Percentiles rank a stretch among this genome's conserved stretches.
Evolutionary conservation across 2,888 invertebrate genomes (phyloP).

Genomic region (Nesidiocoris tenuis): DNA sequence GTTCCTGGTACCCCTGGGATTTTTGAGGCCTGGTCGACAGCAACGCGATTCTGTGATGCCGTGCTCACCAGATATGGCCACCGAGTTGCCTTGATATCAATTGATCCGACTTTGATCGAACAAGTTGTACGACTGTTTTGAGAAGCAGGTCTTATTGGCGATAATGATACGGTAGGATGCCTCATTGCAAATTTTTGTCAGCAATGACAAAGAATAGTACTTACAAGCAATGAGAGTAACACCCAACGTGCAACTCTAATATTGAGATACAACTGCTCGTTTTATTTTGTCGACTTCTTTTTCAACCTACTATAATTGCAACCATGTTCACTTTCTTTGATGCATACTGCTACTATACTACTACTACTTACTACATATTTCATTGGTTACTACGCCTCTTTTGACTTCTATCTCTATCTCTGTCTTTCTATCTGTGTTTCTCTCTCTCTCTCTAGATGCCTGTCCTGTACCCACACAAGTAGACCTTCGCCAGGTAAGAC

Average conservation of each 20-base stretch:
- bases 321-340: constrained; percentile 40
- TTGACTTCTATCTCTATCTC: constrained; percentile 49
- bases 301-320: constrained; percentile 33
- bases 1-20: too few species aligned
- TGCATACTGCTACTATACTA: constrained; percentile 18
- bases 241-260: neutral
- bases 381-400: constrained; percentile 43
- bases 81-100: too few species aligned
- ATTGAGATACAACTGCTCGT: constrained; percentile 1
- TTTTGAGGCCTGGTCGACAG: too few species aligned
- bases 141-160: too few species aligned
- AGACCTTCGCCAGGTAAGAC: constrained; percentile 53
- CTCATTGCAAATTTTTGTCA: too few species aligned
- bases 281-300: constrained; percentile 24
- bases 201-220: too few species aligned
- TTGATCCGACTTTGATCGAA: too few species aligned
- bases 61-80: too few species aligned
- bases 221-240: neutral
- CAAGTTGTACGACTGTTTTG: too few species aligned
- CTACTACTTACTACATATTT: constrained; percentile 17
- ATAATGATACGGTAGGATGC: too few species aligned
- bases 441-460: constrained; percentile 52
- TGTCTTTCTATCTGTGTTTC: constrained; percentile 52
- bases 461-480: constrained; percentile 51
- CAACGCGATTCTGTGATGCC: too few species aligned